These are phyloP conservation scores for Zaprionus tsacasi DNA, from an alignment of 1,140 invertebrate genomes.

Conservation along the genomic window DNA sequence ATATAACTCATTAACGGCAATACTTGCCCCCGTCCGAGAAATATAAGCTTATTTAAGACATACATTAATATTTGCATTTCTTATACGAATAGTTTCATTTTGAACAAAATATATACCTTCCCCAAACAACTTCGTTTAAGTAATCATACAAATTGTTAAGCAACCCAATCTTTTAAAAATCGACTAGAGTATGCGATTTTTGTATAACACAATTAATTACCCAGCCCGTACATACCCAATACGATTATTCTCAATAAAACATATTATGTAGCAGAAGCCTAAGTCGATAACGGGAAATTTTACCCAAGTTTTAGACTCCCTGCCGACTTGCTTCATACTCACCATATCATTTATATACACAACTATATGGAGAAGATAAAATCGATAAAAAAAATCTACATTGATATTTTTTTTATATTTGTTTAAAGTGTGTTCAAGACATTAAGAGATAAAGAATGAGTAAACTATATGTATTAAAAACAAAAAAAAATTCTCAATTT, in stretches of 20 bases:
- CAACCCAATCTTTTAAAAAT: too few relatives aligned
- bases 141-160: not conserved
- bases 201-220: not conserved
- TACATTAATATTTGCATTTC: not conserved
- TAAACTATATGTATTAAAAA: conserved; percentile 23
- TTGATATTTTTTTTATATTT: conserved; percentile 47
- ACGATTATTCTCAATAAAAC: not conserved
- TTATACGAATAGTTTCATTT: not conserved
- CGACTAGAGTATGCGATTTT: not conserved
- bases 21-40: not conserved
- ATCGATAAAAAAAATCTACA: not conserved
- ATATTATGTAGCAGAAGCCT: not conserved
- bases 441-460: conserved; percentile 10
- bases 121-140: not conserved
- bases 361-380: conserved; percentile 13
- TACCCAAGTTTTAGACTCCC: not conserved
- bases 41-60: not conserved
- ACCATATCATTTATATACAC: conserved; percentile 15
- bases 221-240: not conserved
- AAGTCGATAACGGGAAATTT: not conserved
- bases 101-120: not conserved
- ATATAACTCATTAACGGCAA: not conserved
- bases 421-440: conserved; percentile 41
- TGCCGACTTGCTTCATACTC: conserved; percentile 16
- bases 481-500: conserved; percentile 25